These are phyloP conservation scores for Myotis findleyi DNA, from an alignment of 2,797 vertebrate species.

Conservation along the genomic window DNA sequence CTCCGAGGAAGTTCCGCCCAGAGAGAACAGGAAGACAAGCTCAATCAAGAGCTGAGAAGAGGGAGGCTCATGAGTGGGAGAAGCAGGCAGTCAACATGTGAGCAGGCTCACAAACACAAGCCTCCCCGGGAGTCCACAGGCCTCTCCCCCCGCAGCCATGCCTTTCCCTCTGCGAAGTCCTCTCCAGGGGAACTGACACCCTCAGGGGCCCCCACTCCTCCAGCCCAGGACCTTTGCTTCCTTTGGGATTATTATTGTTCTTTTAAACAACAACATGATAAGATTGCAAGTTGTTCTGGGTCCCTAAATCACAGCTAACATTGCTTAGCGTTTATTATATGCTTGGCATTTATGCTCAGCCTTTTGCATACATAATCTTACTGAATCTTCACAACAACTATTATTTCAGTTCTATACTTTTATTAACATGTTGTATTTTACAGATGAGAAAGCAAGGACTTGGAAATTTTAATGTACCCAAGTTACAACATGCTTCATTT, in stretches of 20 bases:
- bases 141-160: accelerated
- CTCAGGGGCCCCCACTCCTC: background rate
- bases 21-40: background rate
- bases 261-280: background rate
- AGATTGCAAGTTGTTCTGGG: background rate
- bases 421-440: background rate
- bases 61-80: background rate
- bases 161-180: background rate
- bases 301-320: background rate
- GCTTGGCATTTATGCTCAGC: background rate
- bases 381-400: background rate
- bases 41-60: background rate
- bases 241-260: background rate
- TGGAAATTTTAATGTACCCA: background rate
- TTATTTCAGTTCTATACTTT: background rate
- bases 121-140: background rate
- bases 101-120: background rate
- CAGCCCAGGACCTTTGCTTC: background rate
- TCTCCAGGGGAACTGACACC: background rate
- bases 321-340: background rate
- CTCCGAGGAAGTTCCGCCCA: background rate
- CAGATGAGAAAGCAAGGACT: background rate
- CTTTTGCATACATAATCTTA: background rate
- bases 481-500: background rate
- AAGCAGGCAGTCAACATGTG: background rate